Conservation (phyloP, 2,888 invertebrate species). For the Apodemia zela region DNA sequence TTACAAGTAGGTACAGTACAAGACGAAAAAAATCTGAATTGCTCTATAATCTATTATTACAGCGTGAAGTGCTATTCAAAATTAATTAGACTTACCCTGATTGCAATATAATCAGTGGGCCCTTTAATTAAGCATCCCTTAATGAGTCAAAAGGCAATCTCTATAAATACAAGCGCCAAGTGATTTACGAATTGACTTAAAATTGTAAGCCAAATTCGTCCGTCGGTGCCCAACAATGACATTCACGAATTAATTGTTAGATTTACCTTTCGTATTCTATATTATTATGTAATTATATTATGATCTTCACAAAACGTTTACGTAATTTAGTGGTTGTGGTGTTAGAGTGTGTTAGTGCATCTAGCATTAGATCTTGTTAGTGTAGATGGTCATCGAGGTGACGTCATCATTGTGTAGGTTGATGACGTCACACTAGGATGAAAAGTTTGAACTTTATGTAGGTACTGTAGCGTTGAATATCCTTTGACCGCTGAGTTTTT, state of each 20-base stretch:
- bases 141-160: conserved; percentile 25
- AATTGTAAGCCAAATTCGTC: conserved; percentile 16
- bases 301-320: too few species aligned
- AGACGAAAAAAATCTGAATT: neutral
- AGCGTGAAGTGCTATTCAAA: neutral
- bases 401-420: too few species aligned
- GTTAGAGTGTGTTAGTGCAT: too few species aligned
- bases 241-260: neutral
- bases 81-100: conserved; percentile 6
- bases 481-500: too few species aligned
- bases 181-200: conserved; percentile 23
- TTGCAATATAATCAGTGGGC: conserved; percentile 1
- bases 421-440: too few species aligned
- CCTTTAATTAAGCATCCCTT: conserved; percentile 14
- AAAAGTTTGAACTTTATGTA: too few species aligned
- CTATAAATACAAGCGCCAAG: conserved; percentile 20
- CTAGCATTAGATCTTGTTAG: too few species aligned
- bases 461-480: too few species aligned
- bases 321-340: neutral
- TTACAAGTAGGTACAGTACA: neutral
- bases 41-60: neutral
- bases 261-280: neutral
- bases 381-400: too few species aligned
- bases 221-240: neutral
- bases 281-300: too few species aligned